A percentile compares a stretch with the other conserved stretches of the same genome.
Evolutionary conservation across 2,113 vertebrate species (phyloP).

Genomic region (Hypocryptadius cinnamomeus): DNA sequence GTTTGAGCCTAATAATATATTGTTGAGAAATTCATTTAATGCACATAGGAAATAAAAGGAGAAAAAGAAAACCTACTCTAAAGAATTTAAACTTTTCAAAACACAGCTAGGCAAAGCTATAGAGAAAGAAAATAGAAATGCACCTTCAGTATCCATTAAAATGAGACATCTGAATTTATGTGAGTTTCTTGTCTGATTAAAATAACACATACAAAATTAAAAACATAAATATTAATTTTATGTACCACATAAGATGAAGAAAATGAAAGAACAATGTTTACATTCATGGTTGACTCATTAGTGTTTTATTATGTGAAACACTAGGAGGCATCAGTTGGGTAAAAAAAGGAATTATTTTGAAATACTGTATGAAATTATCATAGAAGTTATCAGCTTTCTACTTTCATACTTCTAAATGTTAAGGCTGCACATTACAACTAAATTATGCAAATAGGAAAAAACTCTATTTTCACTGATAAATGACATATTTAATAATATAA

Average conservation of each 20-base stretch:
- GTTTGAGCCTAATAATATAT: not conserved
- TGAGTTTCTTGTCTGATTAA: slow-evolving; percentile 43
- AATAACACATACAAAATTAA: slow-evolving; percentile 68
- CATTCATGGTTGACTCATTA: slow-evolving; percentile 70
- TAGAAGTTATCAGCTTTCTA: slow-evolving; percentile 30
- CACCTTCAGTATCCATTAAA: not conserved
- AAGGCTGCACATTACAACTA: slow-evolving; percentile 12
- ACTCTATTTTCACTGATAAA: not conserved
- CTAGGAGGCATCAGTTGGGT: slow-evolving; percentile 75
- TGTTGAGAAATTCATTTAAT: not conserved
- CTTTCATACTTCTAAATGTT: slow-evolving; percentile 36
- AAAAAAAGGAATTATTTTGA: slow-evolving; percentile 54
- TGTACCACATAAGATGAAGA: slow-evolving; percentile 54
- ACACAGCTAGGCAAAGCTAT: slow-evolving; percentile 13
- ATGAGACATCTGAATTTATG: slow-evolving; percentile 54
- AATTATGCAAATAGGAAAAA: slow-evolving; percentile 9
- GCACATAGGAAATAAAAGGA: not conserved
- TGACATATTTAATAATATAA: not conserved
- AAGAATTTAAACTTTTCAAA: slow-evolving; percentile 40
- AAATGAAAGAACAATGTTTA: slow-evolving; percentile 69
- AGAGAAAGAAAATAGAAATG: slow-evolving; percentile 26
- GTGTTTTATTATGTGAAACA: slow-evolving; percentile 70
- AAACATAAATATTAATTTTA: slow-evolving; percentile 72
- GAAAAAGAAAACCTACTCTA: not conserved
- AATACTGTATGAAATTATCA: slow-evolving; percentile 64